These are phyloP conservation scores for Hydropsyche tenuis DNA, from an alignment of 1,140 invertebrate genomes.

Conservation along the genomic window DNA sequence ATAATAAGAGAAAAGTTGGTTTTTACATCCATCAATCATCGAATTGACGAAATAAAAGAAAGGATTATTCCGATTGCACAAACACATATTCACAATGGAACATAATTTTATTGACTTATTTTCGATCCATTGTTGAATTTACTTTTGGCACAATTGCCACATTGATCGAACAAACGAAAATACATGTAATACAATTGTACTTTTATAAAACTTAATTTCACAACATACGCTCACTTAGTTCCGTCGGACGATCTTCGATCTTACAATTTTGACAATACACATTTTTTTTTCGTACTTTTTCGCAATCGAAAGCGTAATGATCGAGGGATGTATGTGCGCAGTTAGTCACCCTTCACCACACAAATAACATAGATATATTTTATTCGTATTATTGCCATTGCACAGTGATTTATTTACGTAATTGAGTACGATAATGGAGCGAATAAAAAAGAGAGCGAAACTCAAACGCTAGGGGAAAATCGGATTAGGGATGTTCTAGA, in stretches of 20 bases:
- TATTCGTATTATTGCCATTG: conserved; percentile 39
- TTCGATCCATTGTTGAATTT: too few species aligned
- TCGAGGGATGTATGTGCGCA: background rate
- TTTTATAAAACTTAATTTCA: background rate
- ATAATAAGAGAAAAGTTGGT: too few species aligned
- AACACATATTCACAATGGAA: too few species aligned
- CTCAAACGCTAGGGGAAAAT: conserved; percentile 18
- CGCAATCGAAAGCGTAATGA: too few species aligned
- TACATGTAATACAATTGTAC: too few species aligned
- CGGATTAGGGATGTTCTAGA: background rate
- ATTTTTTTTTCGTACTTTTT: background rate
- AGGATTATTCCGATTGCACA: too few species aligned
- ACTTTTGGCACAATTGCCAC: too few species aligned
- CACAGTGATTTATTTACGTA: conserved; percentile 44
- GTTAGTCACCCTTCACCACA: conserved; percentile 33
- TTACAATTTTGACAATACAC: background rate
- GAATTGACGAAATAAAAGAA: too few species aligned
- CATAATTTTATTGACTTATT: too few species aligned
- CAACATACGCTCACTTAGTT: background rate
- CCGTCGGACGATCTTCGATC: background rate
- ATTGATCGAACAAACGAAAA: too few species aligned
- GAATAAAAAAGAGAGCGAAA: conserved; percentile 41
- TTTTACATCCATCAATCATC: too few species aligned
- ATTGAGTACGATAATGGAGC: conserved; percentile 45
- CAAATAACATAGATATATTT: conserved; percentile 28